Evolutionary conservation across 2,888 invertebrate species (phyloP).

Genomic region (Craniophora ligustri): DNA sequence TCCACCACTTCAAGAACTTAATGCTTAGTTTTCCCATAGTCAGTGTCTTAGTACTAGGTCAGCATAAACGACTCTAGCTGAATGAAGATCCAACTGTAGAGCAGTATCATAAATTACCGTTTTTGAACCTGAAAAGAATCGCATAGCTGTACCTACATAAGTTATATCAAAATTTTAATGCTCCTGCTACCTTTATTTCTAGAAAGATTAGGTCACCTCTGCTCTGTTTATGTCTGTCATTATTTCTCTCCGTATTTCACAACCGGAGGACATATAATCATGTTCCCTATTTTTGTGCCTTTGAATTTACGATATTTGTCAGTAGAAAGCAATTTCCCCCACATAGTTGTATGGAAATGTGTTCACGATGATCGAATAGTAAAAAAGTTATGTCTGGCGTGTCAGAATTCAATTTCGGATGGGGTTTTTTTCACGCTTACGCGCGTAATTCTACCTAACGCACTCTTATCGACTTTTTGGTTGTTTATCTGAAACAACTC

Average conservation of each 20-base stretch:
- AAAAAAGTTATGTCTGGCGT: constrained; percentile 15
- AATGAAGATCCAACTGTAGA: too few relatives aligned
- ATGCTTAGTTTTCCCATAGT: too few relatives aligned
- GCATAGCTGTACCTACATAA: too few relatives aligned
- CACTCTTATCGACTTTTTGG: background rate
- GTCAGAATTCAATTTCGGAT: constrained; percentile 30
- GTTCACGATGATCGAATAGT: constrained; percentile 24
- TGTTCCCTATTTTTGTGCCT: constrained; percentile 25
- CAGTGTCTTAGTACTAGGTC: too few relatives aligned
- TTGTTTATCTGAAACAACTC: background rate
- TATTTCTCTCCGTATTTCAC: constrained; percentile 26
- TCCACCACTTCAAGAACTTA: too few relatives aligned
- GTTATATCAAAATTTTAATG: too few relatives aligned
- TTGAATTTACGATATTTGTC: constrained; percentile 48
- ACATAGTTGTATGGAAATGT: constrained; percentile 42
- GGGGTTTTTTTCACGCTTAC: background rate
- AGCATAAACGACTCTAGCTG: too few relatives aligned
- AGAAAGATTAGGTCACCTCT: too few relatives aligned
- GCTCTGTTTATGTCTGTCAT: background rate
- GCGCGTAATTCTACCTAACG: background rate
- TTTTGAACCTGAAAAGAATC: too few relatives aligned
- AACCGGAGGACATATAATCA: constrained; percentile 28
- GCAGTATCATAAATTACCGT: too few relatives aligned
- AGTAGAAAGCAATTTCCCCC: constrained; percentile 48
- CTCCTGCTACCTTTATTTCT: too few relatives aligned